Base-by-base conservation (phyloP, 2,888 invertebrate species). In the Pilophorus perplexus region DNA sequence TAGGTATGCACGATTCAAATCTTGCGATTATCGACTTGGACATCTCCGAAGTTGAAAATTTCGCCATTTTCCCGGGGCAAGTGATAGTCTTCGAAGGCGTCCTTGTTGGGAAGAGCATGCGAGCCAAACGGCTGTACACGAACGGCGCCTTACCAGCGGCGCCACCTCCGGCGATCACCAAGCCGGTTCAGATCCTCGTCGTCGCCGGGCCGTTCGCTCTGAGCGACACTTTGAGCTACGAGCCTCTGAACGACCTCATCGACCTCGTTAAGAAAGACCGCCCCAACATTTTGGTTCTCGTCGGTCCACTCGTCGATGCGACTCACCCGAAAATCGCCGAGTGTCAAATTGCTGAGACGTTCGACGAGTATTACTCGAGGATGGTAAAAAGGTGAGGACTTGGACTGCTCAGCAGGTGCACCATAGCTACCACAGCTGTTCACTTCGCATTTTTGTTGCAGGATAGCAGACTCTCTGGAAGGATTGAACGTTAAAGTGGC, bases 191-290 rank as follows among this genome's bases (percentile, higher is more conserved):
- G 72, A 78, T 94, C 67, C 81, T 92, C 12, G 79, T 90, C 40
- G 91, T 89, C 1, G 82, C 88, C 22, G 95, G 94, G 0, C 95
- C 95, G 0, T 95, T 86, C 75, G 90, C 93, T 0, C 82, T 87
- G 2, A 81, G 83, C 1, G 88, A 89, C 73, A 88, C 88, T 75
- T 76, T 93, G 65, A 78, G 82, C 0, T 94, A 89, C 75, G 88
- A 92, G 74, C 93, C 93, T 0, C 78, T 95, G 37, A 84, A 85
- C 72, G 91, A 93, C 74, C 79, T 95, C 20, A 77, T 93, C 72
- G 75, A 81, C 14, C 84, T 86, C 73, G 83, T 92, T 0, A 78
- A 78, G 65, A 80, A 83, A 12, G 81, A 86, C 70, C 81, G 82
- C 72, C 95, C 95, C 0, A 87, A 95, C 76, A 79, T 93, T 18